Evolutionary conservation across 2,888 invertebrate species (phyloP).

Genomic region (Noctua janthina): DNA sequence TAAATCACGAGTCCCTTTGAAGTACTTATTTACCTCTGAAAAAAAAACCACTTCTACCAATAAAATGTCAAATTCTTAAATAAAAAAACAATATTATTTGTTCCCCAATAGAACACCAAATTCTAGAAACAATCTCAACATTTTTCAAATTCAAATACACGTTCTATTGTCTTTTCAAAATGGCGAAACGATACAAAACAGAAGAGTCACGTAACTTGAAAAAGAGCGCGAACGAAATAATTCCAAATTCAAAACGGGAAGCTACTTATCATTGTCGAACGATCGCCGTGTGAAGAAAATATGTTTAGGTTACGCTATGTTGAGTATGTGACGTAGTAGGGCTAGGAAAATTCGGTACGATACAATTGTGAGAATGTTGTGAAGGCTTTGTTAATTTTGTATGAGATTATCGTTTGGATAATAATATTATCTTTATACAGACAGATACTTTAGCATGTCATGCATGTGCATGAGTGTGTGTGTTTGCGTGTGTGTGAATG

Average conservation of each 20-base stretch:
- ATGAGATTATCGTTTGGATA: background rate
- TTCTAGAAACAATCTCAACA: background rate
- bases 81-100: background rate
- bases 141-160: slow-evolving; percentile 8
- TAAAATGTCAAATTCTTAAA: background rate
- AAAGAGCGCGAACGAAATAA: slow-evolving; percentile 19
- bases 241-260: slow-evolving; percentile 52
- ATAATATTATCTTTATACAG: background rate
- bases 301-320: slow-evolving; percentile 38
- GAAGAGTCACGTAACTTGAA: slow-evolving; percentile 29
- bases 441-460: background rate
- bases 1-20: too few species aligned
- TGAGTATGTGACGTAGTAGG: background rate
- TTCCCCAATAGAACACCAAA: background rate
- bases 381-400: background rate
- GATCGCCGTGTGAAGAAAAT: slow-evolving; percentile 11
- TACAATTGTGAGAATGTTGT: background rate
- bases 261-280: slow-evolving; percentile 49
- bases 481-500: too few species aligned
- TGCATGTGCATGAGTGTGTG: too few species aligned
- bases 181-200: slow-evolving; percentile 23
- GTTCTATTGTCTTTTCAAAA: slow-evolving; percentile 37
- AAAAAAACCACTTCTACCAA: background rate
- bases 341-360: background rate
- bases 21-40: background rate